Evolutionary conservation across 64 coral and sea anemone species (phyloP), one percentile per base, ranked within the genome.

Genomic region (Astreopora myriophthalma): DNA sequence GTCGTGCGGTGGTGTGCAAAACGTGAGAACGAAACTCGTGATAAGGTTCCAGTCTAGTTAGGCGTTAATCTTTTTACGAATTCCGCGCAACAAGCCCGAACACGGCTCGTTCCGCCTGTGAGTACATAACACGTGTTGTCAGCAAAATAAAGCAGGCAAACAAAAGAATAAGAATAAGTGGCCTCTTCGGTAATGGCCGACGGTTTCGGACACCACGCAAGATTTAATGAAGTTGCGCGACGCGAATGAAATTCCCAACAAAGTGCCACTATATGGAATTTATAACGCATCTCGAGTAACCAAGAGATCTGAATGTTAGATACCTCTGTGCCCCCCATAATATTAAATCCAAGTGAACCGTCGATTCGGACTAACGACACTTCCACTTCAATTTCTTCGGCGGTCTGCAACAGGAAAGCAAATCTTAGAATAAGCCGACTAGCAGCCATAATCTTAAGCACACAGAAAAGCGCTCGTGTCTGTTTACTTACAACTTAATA

Each of bases 271-370:
- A 72, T 35, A 88, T n/a, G 37, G 24, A 51, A 72, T 82, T 52
- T 74, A 34, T 22, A 28, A 63, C 48, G 23, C 58, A 62, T 91
- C 34, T 61, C 85, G 48, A 76, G 60, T 76, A 76, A 90, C 78
- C 39, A 63, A 39, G 26, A 67, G 29, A 37, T 37, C 16, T 39
- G 4, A 22, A 73, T 7, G 33, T 22, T 37, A 11, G 65, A 19
- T 97, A 97, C 95, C 95, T 97, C 95, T 40, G 86, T 64, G 42
- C 91, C 91, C 27, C 95, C 95, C 95, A 97, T 91, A 58, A 97
- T 97, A 90, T 97, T 97, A 48, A 97, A 97, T 22, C 95, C 95
- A 48, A 97, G 44, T 9, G 95, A 97, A 6, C 91, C 79, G 64
- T 97, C 81, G 16, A 71, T 86, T 20, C 95, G 87, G 28, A 85